Evolutionary conservation across 1,140 invertebrate species (phyloP).

Genomic region (Ruditapes philippinarum): DNA sequence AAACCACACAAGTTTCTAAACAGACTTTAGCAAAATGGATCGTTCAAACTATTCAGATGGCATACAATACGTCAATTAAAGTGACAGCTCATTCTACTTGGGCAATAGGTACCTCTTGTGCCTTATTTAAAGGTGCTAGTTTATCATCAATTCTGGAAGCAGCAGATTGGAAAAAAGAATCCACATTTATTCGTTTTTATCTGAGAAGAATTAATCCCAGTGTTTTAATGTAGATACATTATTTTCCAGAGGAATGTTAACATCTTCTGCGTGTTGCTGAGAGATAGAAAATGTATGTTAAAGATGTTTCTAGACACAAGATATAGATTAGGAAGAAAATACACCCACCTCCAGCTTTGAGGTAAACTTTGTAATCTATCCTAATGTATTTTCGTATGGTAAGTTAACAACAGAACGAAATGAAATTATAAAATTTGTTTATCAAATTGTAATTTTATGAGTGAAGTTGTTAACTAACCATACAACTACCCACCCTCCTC

Average conservation of each 20-base stretch:
- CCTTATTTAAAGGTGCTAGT: neutral
- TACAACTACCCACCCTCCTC: neutral
- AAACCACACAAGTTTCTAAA: neutral
- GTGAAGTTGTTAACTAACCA: neutral
- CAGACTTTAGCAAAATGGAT: neutral
- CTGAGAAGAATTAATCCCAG: neutral
- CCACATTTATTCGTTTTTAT: slow-evolving; percentile 5
- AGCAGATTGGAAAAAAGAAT: slow-evolving; percentile 27
- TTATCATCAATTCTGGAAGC: neutral
- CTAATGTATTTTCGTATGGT: neutral
- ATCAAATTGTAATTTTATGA: slow-evolving; percentile 19
- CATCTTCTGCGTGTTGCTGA: too few species aligned
- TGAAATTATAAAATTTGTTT: slow-evolving; percentile 44
- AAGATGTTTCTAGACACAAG: too few species aligned
- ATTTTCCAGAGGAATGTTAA: too few species aligned
- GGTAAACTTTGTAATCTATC: neutral
- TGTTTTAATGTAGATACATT: neutral
- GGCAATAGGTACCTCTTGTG: neutral
- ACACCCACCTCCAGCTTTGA: neutral
- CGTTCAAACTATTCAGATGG: too few species aligned
- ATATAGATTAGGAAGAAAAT: neutral
- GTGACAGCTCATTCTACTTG: neutral
- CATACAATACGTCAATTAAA: neutral
- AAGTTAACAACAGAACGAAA: slow-evolving; percentile 11
- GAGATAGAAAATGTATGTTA: too few species aligned